Base-by-base conservation (phyloP, 2,797 vertebrate genomes). In the Acanthurus leucopareius region DNA sequence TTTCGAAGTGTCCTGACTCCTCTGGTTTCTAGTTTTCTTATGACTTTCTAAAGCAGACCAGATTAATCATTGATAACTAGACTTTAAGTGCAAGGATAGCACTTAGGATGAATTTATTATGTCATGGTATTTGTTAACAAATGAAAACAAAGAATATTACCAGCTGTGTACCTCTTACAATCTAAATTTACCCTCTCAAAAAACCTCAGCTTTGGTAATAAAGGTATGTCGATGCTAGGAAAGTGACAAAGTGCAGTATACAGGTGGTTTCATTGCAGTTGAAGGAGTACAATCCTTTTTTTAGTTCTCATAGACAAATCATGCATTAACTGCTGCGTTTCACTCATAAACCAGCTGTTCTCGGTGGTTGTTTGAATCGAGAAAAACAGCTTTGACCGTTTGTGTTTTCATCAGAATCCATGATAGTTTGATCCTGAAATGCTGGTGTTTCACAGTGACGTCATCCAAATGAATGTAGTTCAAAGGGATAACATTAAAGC, bases 331-430 rank as follows among this genome's bases (percentile, higher is more conserved):
- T 56, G 5, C 73, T 35, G 3, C 67, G 19, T 40, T 66, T 47
- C 4, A 20, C 32, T 74, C 35, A 45, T 52, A 20, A 57, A n/a
- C 6, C 2, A 15, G 45, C 56, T 54, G n/a, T 79, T 68, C 2
- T 17, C 38, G n/a, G 53, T 72, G 45, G 19, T 28, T 64, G 38
- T 75, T 63, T 49, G 11, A 68, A 52, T 68, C 74, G 35, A 38
- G 57, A 62, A 69, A 77, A 73, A n/a, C 32, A 11, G n/a, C 59
- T 72, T 38, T 75, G 53, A 58, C 13, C 56, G 7, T 44, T 20
- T 22, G 11, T 53, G 64, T 25, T 69, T 59, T 19, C 16, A 9
- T 32, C 28, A 32, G 28, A 32, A 5, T 61, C 63, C 22, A 20
- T 73, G 16, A 45, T 7, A 15, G 16, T 28, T 15, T 10, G 6